phyloP scores from a whole-genome alignment of 2,113 vertebrate species.

The Pleuronectes platessa region DNA sequence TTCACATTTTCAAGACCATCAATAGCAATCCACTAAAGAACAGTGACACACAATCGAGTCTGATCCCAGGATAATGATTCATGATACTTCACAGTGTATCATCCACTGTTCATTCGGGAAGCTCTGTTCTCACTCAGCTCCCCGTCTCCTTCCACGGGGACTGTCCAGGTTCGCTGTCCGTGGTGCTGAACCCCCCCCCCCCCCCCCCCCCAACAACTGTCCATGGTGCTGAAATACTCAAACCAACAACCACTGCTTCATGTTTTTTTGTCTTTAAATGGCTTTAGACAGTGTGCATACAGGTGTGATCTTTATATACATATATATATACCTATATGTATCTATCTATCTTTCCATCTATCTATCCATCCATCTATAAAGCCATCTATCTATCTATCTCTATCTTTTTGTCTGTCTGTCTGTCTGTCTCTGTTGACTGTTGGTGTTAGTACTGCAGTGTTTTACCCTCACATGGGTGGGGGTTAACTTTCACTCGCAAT shows the following conservation, averaged over 20 bases:
- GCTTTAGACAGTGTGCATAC: not conserved
- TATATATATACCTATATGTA: not conserved
- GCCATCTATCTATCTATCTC: slow-evolving; percentile 2
- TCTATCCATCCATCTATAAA: not conserved
- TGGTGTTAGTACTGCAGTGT: slow-evolving; percentile 30
- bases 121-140: slow-evolving; percentile 22
- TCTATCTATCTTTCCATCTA: not conserved
- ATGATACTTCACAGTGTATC: slow-evolving; percentile 38
- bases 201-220: slow-evolving; percentile 18
- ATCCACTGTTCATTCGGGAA: not conserved
- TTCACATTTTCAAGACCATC: slow-evolving; percentile 5
- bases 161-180: slow-evolving; percentile 52
- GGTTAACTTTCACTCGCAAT: slow-evolving; percentile 24
- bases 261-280: not conserved
- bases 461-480: slow-evolving; percentile 20
- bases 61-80: slow-evolving; percentile 37
- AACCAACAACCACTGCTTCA: not conserved
- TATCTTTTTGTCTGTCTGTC: not conserved
- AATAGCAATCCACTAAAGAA: slow-evolving; percentile 22
- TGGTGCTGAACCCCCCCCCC: slow-evolving; percentile 55
- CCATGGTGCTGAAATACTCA: slow-evolving; percentile 54
- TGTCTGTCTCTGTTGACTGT: not conserved
- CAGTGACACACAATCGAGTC: not conserved
- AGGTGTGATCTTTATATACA: not conserved
- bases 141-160: slow-evolving; percentile 18